A percentile compares a stretch with the other conserved stretches of the same genome.
Conservation (phyloP, 2,113 vertebrate genomes). For the Larimichthys polyactis region DNA sequence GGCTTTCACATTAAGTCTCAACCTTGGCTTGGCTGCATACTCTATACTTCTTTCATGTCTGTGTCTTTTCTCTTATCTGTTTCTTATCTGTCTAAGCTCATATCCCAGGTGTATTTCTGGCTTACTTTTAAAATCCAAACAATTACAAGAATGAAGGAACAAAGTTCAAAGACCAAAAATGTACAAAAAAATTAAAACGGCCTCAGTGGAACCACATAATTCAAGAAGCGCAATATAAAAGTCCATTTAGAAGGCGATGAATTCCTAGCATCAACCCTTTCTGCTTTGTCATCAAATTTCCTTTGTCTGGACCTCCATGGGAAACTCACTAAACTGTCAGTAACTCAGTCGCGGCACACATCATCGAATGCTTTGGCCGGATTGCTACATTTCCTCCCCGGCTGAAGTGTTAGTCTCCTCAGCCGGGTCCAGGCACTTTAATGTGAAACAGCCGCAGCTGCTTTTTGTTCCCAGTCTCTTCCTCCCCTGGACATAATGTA, state of each 20-base stretch:
- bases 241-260: neutral
- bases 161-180: neutral
- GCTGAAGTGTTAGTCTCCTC: constrained; percentile 45
- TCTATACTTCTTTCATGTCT: neutral
- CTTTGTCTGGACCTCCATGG: constrained; percentile 44
- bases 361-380: constrained; percentile 53
- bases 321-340: constrained; percentile 61
- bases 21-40: neutral
- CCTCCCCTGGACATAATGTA: constrained; percentile 29
- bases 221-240: neutral
- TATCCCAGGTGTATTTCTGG: neutral
- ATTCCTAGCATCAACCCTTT: constrained; percentile 19
- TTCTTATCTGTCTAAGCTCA: constrained; percentile 2
- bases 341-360: constrained; percentile 52
- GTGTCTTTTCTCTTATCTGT: constrained; percentile 9
- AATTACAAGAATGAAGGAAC: neutral
- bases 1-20: constrained; percentile 60
- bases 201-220: neutral
- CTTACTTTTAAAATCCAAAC: neutral
- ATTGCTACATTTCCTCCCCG: constrained; percentile 56
- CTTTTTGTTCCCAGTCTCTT: constrained; percentile 40
- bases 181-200: constrained; percentile 5
- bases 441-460: constrained; percentile 69
- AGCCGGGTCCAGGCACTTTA: constrained; percentile 29
- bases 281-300: constrained; percentile 43